Percentiles rank a stretch among this genome's conserved stretches.
Evolutionary conservation across 2,113 vertebrate genomes (phyloP).

Genomic region (Cottus gobio): DNA sequence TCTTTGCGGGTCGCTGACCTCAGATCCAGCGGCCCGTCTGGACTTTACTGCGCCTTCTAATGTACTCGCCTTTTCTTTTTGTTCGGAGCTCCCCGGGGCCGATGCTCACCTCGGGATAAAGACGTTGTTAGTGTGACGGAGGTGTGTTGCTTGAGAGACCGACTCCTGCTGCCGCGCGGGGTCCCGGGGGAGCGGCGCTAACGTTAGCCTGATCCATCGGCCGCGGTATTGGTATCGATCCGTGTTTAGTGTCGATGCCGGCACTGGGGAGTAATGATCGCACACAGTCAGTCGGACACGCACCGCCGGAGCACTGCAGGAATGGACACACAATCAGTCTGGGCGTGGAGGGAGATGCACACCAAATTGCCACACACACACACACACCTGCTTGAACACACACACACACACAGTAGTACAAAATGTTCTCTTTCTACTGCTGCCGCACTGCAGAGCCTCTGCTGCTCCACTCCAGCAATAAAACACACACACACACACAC

Average conservation of each 20-base stretch:
- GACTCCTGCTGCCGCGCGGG: constrained; percentile 40
- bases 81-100: constrained; percentile 9
- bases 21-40: constrained; percentile 31
- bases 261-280: constrained; percentile 68
- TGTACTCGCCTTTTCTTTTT: constrained; percentile 42
- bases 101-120: constrained; percentile 59
- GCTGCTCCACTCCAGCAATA: constrained; percentile 8
- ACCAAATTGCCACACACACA: background rate
- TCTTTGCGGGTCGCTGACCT: constrained; percentile 50
- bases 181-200: constrained; percentile 44
- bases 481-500: background rate
- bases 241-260: constrained; percentile 64
- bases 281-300: constrained; percentile 34
- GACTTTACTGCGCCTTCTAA: constrained; percentile 36
- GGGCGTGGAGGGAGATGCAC: constrained; percentile 3
- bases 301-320: background rate
- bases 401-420: constrained; percentile 13
- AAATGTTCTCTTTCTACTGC: constrained; percentile 38
- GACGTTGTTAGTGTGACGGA: constrained; percentile 68
- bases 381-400: constrained; percentile 8
- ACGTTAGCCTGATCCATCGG: constrained; percentile 64
- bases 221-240: constrained; percentile 73
- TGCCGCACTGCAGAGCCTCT: constrained; percentile 55
- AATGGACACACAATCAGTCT: constrained; percentile 21
- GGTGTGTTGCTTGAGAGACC: constrained; percentile 59